Evolutionary conservation across 1,140 invertebrate genomes (phyloP), one percentile per base, ranked within the genome.

Genomic region (Temnothorax longispinosus): DNA sequence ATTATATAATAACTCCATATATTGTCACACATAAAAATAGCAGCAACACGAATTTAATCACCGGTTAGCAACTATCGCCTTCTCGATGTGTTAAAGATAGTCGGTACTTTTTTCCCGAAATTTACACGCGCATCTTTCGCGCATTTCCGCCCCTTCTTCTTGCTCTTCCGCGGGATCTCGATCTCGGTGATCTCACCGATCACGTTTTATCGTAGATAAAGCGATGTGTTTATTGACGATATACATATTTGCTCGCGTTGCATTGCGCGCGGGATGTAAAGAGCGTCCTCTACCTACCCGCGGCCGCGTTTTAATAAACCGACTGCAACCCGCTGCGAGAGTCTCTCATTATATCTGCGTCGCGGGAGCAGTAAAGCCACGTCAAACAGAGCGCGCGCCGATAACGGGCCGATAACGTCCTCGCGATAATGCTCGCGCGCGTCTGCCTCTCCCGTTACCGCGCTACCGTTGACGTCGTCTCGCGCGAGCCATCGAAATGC

Each of bases 331-430:
- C 64, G 72, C 58, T 38, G 69, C 52, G 38, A n/a, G 60, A 50
- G 58, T 8, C 52, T 81, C 58, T 86, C 84, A 85, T 88, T 90
- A 62, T 88, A 90, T 91, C 85, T 87, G 72, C 89, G 87, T 62
- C 64, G 76, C 18, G 80, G 21, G 80, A 85, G 60, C 85, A 85
- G 76, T 88, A 92, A 27, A 91, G 85, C 91, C 89, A 92, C 85
- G 81, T 92, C 88, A 92, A 92, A 92, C 91, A 92, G 87, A 92
- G 64, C 86, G 82, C 86, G 82, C 81, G 60, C 54, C 54, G 91
- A 92, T 92, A 92, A 92, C 85, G 32, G 27, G 8, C 44, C 85
- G 91, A 91, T 92, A 91, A 92, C 91, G 82, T 50, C 58, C 35
- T 47, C 44, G 56, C 64, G 89, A 92, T 92, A 92, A 87, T 52